Evolutionary conservation across 2,113 vertebrate species (phyloP).

Genomic region (Sander lucioperca): DNA sequence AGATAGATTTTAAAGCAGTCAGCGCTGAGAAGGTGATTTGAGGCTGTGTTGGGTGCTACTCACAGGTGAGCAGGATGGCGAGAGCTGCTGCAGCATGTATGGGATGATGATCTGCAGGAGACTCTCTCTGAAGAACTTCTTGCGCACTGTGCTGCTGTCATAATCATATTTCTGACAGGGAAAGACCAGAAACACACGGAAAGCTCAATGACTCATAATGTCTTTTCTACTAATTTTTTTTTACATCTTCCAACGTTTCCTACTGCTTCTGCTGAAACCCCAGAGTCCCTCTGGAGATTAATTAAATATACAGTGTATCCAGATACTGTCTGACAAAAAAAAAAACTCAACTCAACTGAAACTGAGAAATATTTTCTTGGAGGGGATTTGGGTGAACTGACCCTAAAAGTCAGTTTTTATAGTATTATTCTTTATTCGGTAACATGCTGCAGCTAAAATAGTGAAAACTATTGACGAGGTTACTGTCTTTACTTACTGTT

Average conservation of each 20-base stretch:
- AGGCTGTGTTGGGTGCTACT: constrained; percentile 42
- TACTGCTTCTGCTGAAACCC: not conserved
- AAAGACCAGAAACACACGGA: constrained; percentile 10
- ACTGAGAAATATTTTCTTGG: not conserved
- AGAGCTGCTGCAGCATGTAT: constrained; percentile 95
- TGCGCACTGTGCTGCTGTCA: constrained; percentile 96
- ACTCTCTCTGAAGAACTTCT: constrained; percentile 98
- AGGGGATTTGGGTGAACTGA: not conserved
- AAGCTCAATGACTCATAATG: not conserved
- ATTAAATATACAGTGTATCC: not conserved
- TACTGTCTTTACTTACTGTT: not conserved
- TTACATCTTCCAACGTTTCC: not conserved
- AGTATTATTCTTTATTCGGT: not conserved
- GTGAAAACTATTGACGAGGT: not conserved
- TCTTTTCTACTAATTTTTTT: not conserved
- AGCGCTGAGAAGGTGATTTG: not conserved
- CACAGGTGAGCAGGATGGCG: constrained; percentile 89
- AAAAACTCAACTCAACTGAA: no score
- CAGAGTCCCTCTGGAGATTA: not conserved
- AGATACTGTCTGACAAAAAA: not conserved
- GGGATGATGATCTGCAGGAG: constrained; percentile 97
- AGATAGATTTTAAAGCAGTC: no score
- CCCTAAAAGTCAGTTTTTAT: not conserved
- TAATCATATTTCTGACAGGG: constrained; percentile 93
- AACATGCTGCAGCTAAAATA: not conserved